Evolutionary conservation across 2,797 vertebrate species (phyloP).

Genomic region (Spizella passerina): DNA sequence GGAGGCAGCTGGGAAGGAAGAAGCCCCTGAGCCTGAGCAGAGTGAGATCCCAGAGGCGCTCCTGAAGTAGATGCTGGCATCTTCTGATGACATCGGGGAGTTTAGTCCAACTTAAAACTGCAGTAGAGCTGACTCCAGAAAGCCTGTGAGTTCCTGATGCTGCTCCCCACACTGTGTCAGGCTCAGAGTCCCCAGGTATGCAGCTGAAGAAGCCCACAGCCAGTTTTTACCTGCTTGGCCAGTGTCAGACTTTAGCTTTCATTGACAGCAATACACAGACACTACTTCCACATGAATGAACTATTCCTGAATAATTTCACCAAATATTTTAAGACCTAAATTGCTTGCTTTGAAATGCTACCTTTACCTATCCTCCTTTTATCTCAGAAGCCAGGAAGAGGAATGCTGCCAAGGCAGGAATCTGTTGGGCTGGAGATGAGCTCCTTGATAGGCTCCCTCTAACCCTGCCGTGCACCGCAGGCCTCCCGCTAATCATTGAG

Average conservation of each 20-base stretch:
- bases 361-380: slow-evolving; percentile 41
- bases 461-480: not conserved
- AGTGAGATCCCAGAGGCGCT: not conserved
- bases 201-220: not conserved
- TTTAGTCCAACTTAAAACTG: not conserved
- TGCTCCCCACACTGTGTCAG: not conserved
- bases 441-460: not conserved
- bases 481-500: slow-evolving; percentile 11
- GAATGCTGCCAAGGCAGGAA: slow-evolving; percentile 52
- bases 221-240: slow-evolving; percentile 18
- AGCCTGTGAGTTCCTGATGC: not conserved
- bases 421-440: not conserved
- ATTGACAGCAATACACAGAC: slow-evolving; percentile 28
- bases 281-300: slow-evolving; percentile 17
- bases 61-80: not conserved
- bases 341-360: slow-evolving; percentile 47
- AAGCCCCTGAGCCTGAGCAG: not conserved
- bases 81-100: rapidly evolving
- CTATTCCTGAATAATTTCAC: slow-evolving; percentile 40
- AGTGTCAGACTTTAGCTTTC: not conserved
- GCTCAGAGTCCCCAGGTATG: not conserved
- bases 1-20: not conserved
- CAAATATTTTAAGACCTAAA: slow-evolving; percentile 46
- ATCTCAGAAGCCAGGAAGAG: slow-evolving; percentile 35
- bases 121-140: not conserved